These are phyloP conservation scores for Danio kyathit DNA, from an alignment of 2,797 vertebrate species.

Conservation along the genomic window DNA sequence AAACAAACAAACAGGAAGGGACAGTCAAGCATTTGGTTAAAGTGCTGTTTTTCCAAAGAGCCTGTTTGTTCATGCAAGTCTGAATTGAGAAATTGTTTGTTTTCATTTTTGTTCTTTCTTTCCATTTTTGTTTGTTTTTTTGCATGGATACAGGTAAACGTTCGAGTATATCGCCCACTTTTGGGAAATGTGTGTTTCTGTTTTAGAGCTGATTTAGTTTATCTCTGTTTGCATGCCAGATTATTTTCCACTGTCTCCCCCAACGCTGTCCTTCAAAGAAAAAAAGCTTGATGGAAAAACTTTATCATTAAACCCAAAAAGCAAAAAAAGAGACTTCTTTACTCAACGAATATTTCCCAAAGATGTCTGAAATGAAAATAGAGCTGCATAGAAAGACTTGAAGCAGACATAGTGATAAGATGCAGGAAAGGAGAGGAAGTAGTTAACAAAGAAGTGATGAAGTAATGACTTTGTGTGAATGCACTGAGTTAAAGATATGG, in stretches of 20 bases:
- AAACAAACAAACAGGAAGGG: constrained; percentile 66
- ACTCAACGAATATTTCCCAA: constrained; percentile 59
- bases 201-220: constrained; percentile 42
- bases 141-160: constrained; percentile 71
- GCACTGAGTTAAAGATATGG: constrained; percentile 28
- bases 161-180: constrained; percentile 75
- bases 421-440: constrained; percentile 54
- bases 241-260: constrained; percentile 64
- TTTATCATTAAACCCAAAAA: constrained; percentile 70
- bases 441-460: constrained; percentile 59
- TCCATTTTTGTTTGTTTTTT: constrained; percentile 64
- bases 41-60: constrained; percentile 88
- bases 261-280: constrained; percentile 68
- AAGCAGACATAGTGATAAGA: constrained; percentile 57
- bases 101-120: constrained; percentile 74
- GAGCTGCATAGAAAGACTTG: constrained; percentile 47
- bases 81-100: constrained; percentile 71
- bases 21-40: constrained; percentile 83
- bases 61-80: constrained; percentile 81
- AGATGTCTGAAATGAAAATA: constrained; percentile 60
- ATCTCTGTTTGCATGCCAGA: constrained; percentile 69
- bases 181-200: constrained; percentile 58
- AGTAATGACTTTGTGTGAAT: constrained; percentile 53
- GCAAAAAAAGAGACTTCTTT: constrained; percentile 43
- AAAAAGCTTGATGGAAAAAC: constrained; percentile 82